Base-by-base conservation (phyloP, 2,797 vertebrate species). In the Enoplosus armatus region DNA sequence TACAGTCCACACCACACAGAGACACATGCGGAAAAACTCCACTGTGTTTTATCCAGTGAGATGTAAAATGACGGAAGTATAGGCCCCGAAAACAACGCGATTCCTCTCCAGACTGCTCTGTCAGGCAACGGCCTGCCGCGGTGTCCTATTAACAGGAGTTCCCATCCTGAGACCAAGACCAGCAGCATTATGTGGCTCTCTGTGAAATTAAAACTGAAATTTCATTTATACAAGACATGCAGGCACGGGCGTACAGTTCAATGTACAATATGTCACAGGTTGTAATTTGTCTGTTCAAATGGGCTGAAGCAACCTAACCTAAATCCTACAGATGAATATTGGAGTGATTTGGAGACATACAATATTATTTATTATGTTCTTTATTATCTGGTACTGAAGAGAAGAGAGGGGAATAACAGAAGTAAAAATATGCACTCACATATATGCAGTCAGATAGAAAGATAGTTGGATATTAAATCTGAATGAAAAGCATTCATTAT, bases 61-160 rank as follows among this genome's bases (percentile, higher is more conserved):
- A 61, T 55, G 18, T 26, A 75, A 81, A 82, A 90, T 83, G 85
- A 94, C 90, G 93, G 93, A 95, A 94, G 91, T 94, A 84, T 1
- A 92, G 95, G 95, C 94, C 94, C 80, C 47, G 50, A 81, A 68
- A 86, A 83, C 76, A 87, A 80, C 68, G 84, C 84, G 76, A 82
- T 78, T 92, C 84, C 78, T 85, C 75, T 73, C 8, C 61, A 54
- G 83, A 60, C 80, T 84, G 87, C 83, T 83, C 68, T 78, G 61
- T 62, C 60, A 65, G 59, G 70, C 71, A 67, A 67, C 76, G 67
- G 84, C 87, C 83, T 70, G 84, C 54, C 63, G 70, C 31, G 11
- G 54, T 54, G 47, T 61, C 43, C 65, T 64, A 75, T n/a, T 48
- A 37, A 75, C 66, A 10, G 29, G 5, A 66, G 48, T 15, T 64